phyloP scores from a whole-genome alignment of 92 coral and sea anemone species.

The Parazoanthus atlanticus region DNA sequence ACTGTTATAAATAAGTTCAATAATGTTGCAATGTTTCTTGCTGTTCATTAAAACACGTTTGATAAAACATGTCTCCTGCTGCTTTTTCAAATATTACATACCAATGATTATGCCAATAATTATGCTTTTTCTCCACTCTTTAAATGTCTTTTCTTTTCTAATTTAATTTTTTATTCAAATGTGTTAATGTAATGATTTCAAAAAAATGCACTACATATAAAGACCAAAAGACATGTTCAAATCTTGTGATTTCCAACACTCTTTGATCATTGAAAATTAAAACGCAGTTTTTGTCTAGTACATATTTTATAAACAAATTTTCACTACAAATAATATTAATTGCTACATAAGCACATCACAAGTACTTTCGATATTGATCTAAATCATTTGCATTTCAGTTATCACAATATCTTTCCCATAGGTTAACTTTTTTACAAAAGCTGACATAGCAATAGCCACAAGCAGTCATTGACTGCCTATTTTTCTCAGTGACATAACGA shows the following conservation, averaged over 20 bases:
- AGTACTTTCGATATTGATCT: background rate
- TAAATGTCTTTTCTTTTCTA: background rate
- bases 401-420: background rate
- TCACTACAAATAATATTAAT: background rate
- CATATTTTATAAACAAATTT: background rate
- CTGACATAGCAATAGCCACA: background rate
- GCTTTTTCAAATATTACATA: background rate
- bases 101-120: background rate
- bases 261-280: too few species aligned
- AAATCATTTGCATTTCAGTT: background rate
- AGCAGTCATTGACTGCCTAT: slow-evolving; percentile 40
- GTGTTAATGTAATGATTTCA: background rate
- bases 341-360: slow-evolving; percentile 11
- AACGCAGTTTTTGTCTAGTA: too few species aligned
- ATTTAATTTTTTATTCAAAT: background rate
- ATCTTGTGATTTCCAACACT: too few species aligned
- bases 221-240: too few species aligned
- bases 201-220: background rate
- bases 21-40: background rate
- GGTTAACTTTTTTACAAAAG: background rate
- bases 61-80: slow-evolving; percentile 10
- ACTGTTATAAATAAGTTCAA: too few species aligned
- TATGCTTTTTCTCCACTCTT: background rate
- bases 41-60: background rate
- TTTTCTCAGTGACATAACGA: slow-evolving; percentile 53